phyloP scores from a whole-genome alignment of 2,888 invertebrate genomes.

The Pristionchus arcanus region DNA sequence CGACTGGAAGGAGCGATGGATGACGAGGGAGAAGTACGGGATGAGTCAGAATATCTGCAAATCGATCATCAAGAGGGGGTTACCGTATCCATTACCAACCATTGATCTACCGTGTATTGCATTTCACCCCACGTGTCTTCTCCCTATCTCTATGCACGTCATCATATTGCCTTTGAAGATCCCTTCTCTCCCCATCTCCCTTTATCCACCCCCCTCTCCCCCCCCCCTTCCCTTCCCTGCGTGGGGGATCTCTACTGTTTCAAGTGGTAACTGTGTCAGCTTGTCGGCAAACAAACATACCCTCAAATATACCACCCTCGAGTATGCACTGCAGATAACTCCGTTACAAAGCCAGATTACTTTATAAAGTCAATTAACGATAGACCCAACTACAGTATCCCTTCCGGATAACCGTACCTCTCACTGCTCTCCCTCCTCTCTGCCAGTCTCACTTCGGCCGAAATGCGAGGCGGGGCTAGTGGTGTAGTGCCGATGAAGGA shows the following conservation, averaged over 20 bases:
- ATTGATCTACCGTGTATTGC: neutral
- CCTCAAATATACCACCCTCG: neutral
- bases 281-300: conserved; percentile 6
- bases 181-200: neutral
- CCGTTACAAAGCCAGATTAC: neutral
- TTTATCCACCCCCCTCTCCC: neutral
- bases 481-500: conserved; percentile 14
- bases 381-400: neutral
- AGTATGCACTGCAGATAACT: neutral
- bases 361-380: neutral
- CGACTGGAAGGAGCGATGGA: conserved; percentile 16
- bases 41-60: conserved; percentile 53
- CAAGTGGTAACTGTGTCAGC: conserved; percentile 44
- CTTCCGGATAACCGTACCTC: neutral
- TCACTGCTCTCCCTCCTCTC: conserved; percentile 46
- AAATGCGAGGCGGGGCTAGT: neutral
- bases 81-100: neutral
- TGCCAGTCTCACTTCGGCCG: conserved; percentile 49
- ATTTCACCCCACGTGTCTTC: neutral
- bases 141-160: neutral
- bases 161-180: conserved; percentile 7
- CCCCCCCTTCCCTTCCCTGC: neutral
- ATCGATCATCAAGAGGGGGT: neutral
- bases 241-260: conserved; percentile 23
- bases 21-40: conserved; percentile 37